Evolutionary conservation across 2,888 invertebrate species (phyloP), one percentile per base, ranked within the genome.

Genomic region (Tachina fera): DNA sequence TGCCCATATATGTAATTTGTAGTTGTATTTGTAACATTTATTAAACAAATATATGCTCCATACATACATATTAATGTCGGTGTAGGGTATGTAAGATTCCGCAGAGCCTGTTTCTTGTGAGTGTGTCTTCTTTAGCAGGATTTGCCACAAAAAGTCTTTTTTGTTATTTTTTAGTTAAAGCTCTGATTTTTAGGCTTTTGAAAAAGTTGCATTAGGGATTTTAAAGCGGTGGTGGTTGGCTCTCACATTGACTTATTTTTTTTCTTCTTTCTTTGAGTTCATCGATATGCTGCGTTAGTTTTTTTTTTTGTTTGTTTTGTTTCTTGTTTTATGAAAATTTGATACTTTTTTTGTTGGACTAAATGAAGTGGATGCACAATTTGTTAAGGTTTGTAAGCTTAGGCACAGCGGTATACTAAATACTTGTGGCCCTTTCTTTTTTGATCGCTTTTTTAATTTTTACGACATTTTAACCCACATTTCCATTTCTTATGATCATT

Each of bases 321-420:
- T 31, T 31, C 31, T 83, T 51, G 14, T 79, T 63, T 56, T 47
- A 41, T 53, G 47, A 80, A 83, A 83, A 86, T 83, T 86, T 86
- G 86, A 86, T 86, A 86, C 86, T 83, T 83, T 86, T 81, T 83
- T 75, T 81, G 68, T 61, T 79, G 71, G 76, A 68, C 80, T 76
- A 60, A 86, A 83, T 86, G 76, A 86, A 83, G 76, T 83, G 86
- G 49, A 80, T 86, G 63, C 86, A 86, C 86, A 86, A 86, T 86
- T 86, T 83, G 61, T 80, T 86, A 86, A 86, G 83, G 86, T 83
- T 86, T 83, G 86, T 72, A 65, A 86, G 83, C 79, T 80, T 80
- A 86, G 83, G 86, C 86, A 86, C 86, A 86, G 83, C 86, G 76
- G 86, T 83, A 80, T 85, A 68, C 49, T 75, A 84, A 79, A 72